Evolutionary conservation across 64 coral and sea anemone genomes (phyloP).

Genomic region (Pocillopora verrucosa): DNA sequence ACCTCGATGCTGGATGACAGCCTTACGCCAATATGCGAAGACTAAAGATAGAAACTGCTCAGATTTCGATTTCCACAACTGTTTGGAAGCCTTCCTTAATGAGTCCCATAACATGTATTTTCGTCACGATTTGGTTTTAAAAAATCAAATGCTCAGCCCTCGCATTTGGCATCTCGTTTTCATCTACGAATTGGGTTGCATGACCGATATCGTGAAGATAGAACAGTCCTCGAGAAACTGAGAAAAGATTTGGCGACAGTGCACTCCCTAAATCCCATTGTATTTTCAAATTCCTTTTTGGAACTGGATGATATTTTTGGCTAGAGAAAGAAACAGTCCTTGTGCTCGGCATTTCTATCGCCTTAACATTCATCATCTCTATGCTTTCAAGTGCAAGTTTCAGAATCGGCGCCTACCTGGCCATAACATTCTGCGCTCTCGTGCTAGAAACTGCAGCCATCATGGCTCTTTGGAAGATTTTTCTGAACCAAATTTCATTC

Average conservation of each 20-base stretch:
- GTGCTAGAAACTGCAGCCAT: constrained; percentile 5
- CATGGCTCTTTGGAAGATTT: not conserved
- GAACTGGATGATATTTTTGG: constrained; percentile 11
- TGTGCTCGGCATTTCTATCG: not conserved
- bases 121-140: not conserved
- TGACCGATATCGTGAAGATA: not conserved
- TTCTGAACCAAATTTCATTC: constrained; percentile 25
- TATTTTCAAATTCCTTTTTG: not conserved
- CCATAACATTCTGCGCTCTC: not conserved
- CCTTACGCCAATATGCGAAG: not conserved
- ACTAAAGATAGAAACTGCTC: not conserved
- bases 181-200: not conserved
- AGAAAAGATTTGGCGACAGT: not conserved
- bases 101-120: not conserved
- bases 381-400: not conserved
- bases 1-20: constrained; percentile 1
- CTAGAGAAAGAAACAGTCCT: not conserved
- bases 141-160: not conserved
- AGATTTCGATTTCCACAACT: not conserved
- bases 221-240: not conserved
- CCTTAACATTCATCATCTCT: not conserved
- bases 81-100: not conserved
- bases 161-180: constrained; percentile 1
- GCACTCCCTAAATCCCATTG: not conserved
- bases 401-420: not conserved